Conservation (phyloP, 2,888 invertebrate species). For the Apoda limacodes region DNA sequence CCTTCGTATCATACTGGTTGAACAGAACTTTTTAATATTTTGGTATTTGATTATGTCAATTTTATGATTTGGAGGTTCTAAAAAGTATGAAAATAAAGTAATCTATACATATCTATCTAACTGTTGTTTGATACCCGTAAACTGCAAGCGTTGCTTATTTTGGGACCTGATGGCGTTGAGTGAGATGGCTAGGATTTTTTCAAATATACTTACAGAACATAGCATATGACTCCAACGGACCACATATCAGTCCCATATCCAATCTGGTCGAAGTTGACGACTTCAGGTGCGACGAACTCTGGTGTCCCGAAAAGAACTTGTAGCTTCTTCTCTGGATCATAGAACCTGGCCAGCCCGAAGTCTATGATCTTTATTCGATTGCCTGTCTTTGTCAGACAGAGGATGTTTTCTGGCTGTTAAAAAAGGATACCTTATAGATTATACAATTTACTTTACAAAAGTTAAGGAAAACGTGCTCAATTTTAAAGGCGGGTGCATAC, state of each 20-base stretch:
- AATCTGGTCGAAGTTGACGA: slow-evolving; percentile 98
- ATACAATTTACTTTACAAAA: not conserved
- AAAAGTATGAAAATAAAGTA: no score
- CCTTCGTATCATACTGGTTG: no score
- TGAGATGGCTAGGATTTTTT: no score
- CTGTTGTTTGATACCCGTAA: no score
- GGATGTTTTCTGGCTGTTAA: slow-evolving; percentile 95
- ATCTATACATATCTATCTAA: no score
- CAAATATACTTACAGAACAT: slow-evolving; percentile 89
- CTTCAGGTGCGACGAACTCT: slow-evolving; percentile 99
- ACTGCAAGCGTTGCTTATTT: no score
- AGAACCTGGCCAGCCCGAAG: slow-evolving; percentile 95
- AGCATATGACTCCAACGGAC: slow-evolving; percentile 98
- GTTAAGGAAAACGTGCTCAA: not conserved
- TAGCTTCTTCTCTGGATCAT: slow-evolving; percentile 90
- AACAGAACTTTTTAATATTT: no score
- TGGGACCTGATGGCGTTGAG: no score
- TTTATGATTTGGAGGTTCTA: no score
- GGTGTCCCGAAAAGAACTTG: slow-evolving; percentile 98
- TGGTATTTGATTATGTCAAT: no score
- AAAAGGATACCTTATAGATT: slow-evolving; percentile 11
- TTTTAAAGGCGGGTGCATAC: no score
- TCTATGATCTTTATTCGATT: slow-evolving; percentile 99
- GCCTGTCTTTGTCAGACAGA: slow-evolving; percentile 95
- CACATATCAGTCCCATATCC: slow-evolving; percentile 98